Conservation (phyloP, 2,888 invertebrate species). For the Frankliniella intonsa region DNA sequence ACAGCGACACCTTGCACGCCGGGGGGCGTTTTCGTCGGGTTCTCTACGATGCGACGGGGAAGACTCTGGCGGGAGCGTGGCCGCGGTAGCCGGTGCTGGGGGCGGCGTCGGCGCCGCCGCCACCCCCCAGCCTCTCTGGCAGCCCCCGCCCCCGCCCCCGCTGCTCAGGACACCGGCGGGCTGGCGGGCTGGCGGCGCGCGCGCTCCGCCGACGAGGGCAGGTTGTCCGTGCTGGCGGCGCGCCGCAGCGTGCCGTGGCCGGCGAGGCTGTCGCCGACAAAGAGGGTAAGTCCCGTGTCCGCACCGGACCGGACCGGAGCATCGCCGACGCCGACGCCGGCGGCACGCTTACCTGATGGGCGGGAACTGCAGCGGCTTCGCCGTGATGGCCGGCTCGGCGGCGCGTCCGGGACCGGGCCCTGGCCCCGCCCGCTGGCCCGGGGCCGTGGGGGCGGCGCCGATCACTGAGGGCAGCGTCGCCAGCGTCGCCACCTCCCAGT, state of each 20-base stretch:
- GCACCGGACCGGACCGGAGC: not conserved
- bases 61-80: not conserved
- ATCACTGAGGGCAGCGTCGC: not conserved
- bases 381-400: not conserved
- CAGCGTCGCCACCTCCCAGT: conserved; percentile 11
- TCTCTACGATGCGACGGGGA: too few species aligned
- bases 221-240: conserved; percentile 14
- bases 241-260: not conserved
- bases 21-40: too few species aligned
- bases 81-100: not conserved
- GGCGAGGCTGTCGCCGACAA: not conserved
- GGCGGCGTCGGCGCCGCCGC: not conserved
- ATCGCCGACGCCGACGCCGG: not conserved
- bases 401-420: not conserved
- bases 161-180: not conserved
- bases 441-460: not conserved
- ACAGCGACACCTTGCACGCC: not conserved
- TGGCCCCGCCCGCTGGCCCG: not conserved
- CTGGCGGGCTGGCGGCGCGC: not conserved
- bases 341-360: not conserved
- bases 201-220: conserved; percentile 1
- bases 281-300: not conserved
- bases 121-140: not conserved
- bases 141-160: not conserved
- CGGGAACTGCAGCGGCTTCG: conserved; percentile 10